Evolutionary conservation across 64 coral and sea anemone genomes (phyloP), one percentile per base, ranked within the genome.

Genomic region (Dendronephthya gigantea): DNA sequence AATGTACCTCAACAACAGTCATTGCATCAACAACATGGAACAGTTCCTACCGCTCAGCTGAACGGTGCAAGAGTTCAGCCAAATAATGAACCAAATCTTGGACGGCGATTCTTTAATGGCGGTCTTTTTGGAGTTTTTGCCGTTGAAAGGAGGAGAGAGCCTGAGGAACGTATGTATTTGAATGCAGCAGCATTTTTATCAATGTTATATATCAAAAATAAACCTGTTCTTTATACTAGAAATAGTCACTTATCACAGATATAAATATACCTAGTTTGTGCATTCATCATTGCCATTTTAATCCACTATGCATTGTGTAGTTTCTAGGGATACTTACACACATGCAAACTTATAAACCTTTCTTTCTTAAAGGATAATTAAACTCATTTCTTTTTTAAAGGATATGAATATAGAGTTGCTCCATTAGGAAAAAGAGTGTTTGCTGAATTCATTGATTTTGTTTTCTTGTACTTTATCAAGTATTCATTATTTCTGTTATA

Each of bases 381-480:
- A n/a, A n/a, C 25, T 1, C 17, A 62, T 62, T 22, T 62, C 55
- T 62, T 22, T 62, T n/a, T 62, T 62, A 19, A 62, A 97, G 94
- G 83, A 31, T 97, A 84, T 87, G 91, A 93, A 84, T 91, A 90
- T 37, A 52, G 79, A 70, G 72, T 97, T 25, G 86, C 91, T 23
- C 84, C 95, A 0, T 56, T 98, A 51, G 90, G 90, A 32, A 98
- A 93, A 70, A 89, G 95, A 85, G 56, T 98, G 31, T 86, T 93
- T 85, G 95, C 92, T 37, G 95, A 98, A 83, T 36, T 98, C 30
- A 83, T 98, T 49, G 95, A 98, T 50, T 98, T 98, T 90, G 81
- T 93, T 50, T 98, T 98, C 48, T 49, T 98, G 36, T 98, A 93
- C 84, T 93, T 98, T 48, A 91, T 92, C 50, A 98, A 98, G 62